These are phyloP conservation scores for Drosophila paulistorum DNA, from an alignment of 1,140 invertebrate species.

Conservation along the genomic window DNA sequence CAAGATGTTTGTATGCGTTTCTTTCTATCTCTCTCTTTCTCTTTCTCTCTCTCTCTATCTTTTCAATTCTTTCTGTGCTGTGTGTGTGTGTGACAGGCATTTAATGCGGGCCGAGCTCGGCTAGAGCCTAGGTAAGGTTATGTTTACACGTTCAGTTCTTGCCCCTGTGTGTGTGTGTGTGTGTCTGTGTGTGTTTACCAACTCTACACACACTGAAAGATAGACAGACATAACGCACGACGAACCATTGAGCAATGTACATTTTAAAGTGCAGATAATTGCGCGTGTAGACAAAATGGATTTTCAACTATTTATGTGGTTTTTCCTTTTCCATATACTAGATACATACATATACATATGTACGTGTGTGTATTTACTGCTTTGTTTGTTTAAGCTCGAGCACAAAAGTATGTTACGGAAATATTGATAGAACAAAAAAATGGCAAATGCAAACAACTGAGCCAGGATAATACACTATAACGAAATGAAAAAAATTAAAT, in stretches of 20 bases:
- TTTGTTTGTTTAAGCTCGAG: conserved; percentile 7
- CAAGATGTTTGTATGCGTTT: conserved; percentile 32
- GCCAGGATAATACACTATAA: neutral
- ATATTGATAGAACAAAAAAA: conserved; percentile 2
- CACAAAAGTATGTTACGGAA: neutral
- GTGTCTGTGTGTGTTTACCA: conserved; percentile 1
- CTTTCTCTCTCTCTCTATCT: neutral
- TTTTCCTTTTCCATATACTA: conserved; percentile 6
- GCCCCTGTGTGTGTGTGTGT: neutral
- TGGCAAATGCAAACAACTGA: conserved; percentile 1
- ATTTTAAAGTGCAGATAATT: conserved; percentile 78
- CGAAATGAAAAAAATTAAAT: no score
- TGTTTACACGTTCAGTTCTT: conserved; percentile 57
- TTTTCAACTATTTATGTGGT: conserved; percentile 70
- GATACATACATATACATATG: no score
- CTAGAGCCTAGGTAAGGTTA: conserved; percentile 53
- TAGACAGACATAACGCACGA: conserved; percentile 14
- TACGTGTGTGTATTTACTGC: neutral
- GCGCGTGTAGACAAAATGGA: conserved; percentile 77
- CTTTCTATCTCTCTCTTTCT: conserved; percentile 13
- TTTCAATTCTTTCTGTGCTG: neutral
- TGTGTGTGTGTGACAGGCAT: conserved; percentile 42
- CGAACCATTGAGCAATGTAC: conserved; percentile 58
- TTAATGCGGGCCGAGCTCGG: conserved; percentile 50
- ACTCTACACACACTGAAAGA: conserved; percentile 16